Conservation (phyloP, 2,797 vertebrate species). For the Pipistrellus nathusii region DNA sequence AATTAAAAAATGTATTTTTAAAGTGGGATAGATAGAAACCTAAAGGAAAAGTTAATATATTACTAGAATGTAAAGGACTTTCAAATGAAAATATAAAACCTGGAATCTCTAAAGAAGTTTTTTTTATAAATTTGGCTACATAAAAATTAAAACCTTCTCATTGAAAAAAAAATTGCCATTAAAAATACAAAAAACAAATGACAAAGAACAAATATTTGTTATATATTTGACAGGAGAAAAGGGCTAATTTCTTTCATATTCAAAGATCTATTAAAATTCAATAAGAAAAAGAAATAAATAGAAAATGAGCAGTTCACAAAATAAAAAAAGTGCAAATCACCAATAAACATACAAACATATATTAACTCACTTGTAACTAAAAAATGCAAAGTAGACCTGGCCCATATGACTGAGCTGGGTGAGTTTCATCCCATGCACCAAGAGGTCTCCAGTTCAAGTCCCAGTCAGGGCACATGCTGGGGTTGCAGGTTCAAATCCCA, state of each 20-base stretch:
- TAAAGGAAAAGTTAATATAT: not conserved
- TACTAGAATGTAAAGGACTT: not conserved
- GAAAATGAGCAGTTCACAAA: conserved; percentile 17
- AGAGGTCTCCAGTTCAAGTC: too few species aligned
- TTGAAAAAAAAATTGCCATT: conserved; percentile 1
- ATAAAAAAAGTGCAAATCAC: conserved; percentile 16
- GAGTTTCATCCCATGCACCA: too few species aligned
- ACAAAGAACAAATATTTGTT: not conserved
- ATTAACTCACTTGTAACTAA: conserved; percentile 41
- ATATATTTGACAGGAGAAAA: conserved; percentile 6
- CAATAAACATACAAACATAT: conserved; percentile 29
- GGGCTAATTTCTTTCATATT: conserved; percentile 55
- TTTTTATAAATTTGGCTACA: conserved; percentile 46
- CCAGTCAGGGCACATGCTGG: too few species aligned
- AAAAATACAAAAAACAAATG: not conserved
- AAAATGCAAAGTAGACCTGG: conserved; percentile 29
- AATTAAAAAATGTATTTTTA: not conserved
- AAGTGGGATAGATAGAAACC: not conserved
- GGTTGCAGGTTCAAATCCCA: too few species aligned
- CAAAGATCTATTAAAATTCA: conserved; percentile 56
- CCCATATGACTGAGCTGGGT: too few species aligned
- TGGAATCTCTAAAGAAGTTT: conserved; percentile 16
- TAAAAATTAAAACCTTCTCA: conserved; percentile 55
- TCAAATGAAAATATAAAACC: conserved; percentile 14
- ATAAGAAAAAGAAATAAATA: conserved; percentile 30